phyloP scores from a whole-genome alignment of 2,797 vertebrate species.

The Poecile montanus region DNA sequence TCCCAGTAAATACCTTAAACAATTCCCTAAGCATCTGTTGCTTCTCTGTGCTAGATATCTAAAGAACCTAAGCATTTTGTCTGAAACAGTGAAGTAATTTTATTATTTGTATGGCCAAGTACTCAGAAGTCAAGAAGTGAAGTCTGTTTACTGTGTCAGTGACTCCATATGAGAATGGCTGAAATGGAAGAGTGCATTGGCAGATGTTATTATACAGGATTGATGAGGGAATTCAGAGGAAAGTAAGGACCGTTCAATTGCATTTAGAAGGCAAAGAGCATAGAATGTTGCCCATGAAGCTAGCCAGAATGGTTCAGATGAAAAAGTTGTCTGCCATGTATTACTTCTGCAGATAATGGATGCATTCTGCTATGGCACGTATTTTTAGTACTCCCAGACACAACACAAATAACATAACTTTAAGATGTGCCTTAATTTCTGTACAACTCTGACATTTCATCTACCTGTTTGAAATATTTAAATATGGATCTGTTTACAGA shows the following conservation, averaged over 20 bases:
- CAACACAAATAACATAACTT: not conserved
- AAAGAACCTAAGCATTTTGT: not conserved
- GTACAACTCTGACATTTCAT: not conserved
- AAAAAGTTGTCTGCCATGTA: not conserved
- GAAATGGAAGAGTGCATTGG: not conserved
- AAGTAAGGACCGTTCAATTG: not conserved
- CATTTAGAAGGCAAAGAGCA: conserved; percentile 1
- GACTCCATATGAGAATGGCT: not conserved
- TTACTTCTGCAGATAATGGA: not conserved
- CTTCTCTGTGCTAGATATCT: not conserved
- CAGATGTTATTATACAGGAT: not conserved
- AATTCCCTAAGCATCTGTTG: not conserved
- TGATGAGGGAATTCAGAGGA: conserved; percentile 4
- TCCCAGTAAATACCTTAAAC: not conserved
- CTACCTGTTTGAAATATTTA: not conserved
- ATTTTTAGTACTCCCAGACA: not conserved
- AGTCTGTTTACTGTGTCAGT: not conserved
- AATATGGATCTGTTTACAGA: not conserved
- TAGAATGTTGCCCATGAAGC: not conserved
- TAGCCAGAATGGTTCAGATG: not conserved
- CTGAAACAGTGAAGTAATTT: not conserved
- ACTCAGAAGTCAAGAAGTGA: not conserved
- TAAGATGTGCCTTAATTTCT: not conserved
- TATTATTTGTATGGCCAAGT: not conserved
- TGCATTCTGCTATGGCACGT: not conserved